A percentile compares a stretch with the other conserved stretches of the same genome.
Evolutionary conservation across 2,888 invertebrate species (phyloP).

Genomic region (Hirtodrosophila trivittata): DNA sequence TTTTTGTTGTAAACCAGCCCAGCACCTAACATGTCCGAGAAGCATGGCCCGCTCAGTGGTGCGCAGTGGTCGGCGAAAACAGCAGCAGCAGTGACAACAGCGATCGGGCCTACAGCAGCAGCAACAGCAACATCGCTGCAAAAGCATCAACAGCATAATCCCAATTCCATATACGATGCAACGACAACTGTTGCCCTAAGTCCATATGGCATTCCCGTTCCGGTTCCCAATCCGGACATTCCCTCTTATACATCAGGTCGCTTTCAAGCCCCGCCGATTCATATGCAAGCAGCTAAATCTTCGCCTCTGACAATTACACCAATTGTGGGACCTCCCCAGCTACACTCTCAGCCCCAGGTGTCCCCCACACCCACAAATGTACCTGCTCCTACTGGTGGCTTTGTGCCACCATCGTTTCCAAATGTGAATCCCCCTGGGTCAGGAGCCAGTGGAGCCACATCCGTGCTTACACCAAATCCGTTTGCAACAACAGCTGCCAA

Average conservation of each 20-base stretch:
- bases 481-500: slow-evolving; percentile 59
- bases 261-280: slow-evolving; percentile 76
- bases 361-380: slow-evolving; percentile 75
- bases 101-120: slow-evolving; percentile 30
- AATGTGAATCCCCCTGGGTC: slow-evolving; percentile 49
- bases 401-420: slow-evolving; percentile 76
- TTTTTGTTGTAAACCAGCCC: slow-evolving; percentile 22
- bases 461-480: slow-evolving; percentile 80
- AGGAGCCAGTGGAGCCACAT: slow-evolving; percentile 35
- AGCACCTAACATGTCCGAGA: slow-evolving; percentile 82
- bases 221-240: slow-evolving; percentile 49
- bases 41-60: slow-evolving; percentile 81
- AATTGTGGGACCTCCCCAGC: slow-evolving; percentile 31
- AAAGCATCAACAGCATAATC: slow-evolving; percentile 39
- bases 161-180: slow-evolving; percentile 40
- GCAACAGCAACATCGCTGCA: slow-evolving; percentile 50
- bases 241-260: slow-evolving; percentile 65
- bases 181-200: slow-evolving; percentile 31
- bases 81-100: slow-evolving; percentile 51
- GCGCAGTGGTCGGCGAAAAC: slow-evolving; percentile 82
- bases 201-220: slow-evolving; percentile 57
- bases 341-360: slow-evolving; percentile 47
- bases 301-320: slow-evolving; percentile 55
- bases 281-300: slow-evolving; percentile 52
- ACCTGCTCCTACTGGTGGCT: slow-evolving; percentile 78